Evolutionary conservation across 2,113 vertebrate species (phyloP).

Genomic region (Aphelocoma coerulescens): DNA sequence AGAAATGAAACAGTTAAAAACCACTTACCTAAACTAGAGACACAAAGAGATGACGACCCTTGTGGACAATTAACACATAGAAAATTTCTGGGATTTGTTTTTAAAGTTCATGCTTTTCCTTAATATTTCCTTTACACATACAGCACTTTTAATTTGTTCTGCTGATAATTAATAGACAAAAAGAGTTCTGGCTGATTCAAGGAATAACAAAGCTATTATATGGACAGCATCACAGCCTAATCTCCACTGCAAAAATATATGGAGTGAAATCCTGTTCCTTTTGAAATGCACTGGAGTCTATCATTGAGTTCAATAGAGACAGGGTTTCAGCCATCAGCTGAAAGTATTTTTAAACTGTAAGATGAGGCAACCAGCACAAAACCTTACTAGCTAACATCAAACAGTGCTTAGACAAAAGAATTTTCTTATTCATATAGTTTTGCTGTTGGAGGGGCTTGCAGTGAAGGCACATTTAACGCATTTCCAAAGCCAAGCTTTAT

Average conservation of each 20-base stretch:
- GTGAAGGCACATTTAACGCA: not conserved
- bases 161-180: not conserved
- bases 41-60: fast-evolving
- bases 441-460: not conserved
- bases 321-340: not conserved
- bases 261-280: not conserved
- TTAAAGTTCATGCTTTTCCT: not conserved
- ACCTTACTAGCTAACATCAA: not conserved
- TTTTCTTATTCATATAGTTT: not conserved
- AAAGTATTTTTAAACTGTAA: not conserved
- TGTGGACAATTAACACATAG: not conserved
- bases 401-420: not conserved
- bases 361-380: not conserved
- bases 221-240: not conserved
- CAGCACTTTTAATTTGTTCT: not conserved
- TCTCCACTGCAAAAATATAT: not conserved
- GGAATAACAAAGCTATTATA: not conserved
- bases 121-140: not conserved
- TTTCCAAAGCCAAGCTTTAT: not conserved
- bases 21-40: not conserved
- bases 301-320: not conserved
- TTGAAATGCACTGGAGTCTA: not conserved
- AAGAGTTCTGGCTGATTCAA: not conserved
- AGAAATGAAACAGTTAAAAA: not conserved
- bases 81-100: not conserved